Conservation (phyloP, 2,113 vertebrate species). For the Lagenorhynchus albirostris region DNA sequence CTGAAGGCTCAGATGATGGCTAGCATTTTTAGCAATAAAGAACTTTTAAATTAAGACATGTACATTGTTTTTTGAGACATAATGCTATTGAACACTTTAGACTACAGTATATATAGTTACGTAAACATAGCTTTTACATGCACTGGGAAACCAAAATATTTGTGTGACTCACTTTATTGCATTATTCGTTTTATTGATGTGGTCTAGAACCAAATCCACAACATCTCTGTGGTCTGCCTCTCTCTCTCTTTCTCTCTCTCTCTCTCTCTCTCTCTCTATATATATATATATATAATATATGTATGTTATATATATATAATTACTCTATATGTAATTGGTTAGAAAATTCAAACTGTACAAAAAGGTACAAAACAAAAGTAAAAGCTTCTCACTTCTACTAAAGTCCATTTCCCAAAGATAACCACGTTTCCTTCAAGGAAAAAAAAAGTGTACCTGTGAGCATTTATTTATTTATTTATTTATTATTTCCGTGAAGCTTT, state of each 20-base stretch:
- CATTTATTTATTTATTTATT: not conserved
- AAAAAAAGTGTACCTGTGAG: not conserved
- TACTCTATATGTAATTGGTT: not conserved
- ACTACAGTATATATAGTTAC: not conserved
- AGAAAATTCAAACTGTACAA: not conserved
- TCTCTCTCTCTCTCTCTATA: not conserved
- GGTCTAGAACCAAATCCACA: not conserved
- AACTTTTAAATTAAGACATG: not conserved
- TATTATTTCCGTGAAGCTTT: too few species aligned
- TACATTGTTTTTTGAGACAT: not conserved
- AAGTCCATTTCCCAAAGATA: not conserved
- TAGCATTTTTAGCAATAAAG: not conserved
- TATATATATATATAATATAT: not conserved
- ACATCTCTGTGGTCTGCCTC: not conserved
- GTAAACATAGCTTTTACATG: not conserved
- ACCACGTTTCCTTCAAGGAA: not conserved
- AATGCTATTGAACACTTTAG: not conserved
- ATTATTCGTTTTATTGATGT: not conserved
- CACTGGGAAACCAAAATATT: not conserved
- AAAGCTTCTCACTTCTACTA: not conserved
- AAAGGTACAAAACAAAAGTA: constrained; percentile 20
- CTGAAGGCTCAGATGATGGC: not conserved
- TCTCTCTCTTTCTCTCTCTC: too few species aligned
- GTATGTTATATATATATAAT: not conserved
- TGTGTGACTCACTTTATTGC: not conserved